These are phyloP conservation scores for Heloderma charlesbogerti DNA, from an alignment of 2,113 vertebrate species.

Conservation along the genomic window DNA sequence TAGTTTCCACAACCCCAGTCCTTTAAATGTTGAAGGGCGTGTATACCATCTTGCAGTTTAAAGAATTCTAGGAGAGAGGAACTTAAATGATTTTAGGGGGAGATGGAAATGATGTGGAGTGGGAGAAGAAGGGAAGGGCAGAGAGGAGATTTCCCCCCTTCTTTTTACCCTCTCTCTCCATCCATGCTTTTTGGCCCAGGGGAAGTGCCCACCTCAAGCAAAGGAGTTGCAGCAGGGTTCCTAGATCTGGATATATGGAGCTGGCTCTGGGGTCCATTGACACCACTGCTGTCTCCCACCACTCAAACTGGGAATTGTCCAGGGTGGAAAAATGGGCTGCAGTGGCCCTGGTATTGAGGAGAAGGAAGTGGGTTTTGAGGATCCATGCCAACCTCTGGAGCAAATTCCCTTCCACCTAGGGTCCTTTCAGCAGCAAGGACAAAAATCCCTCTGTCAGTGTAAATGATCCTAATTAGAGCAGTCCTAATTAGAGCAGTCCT, in stretches of 20 bases:
- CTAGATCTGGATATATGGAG: not conserved
- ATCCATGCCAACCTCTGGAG: not conserved
- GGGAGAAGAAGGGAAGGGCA: too few species aligned
- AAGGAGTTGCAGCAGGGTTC: not conserved
- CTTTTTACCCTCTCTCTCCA: not conserved
- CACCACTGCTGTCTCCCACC: not conserved
- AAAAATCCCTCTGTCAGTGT: not conserved
- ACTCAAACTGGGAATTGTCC: not conserved
- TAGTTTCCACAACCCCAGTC: not conserved
- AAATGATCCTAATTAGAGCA: not conserved
- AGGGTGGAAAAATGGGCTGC: not conserved
- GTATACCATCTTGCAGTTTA: too few species aligned
- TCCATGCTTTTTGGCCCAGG: not conserved
- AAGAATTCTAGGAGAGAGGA: too few species aligned
- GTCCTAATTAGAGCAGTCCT: not conserved
- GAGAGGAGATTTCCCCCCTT: too few species aligned
- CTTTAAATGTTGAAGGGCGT: not conserved
- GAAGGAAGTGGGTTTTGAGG: not conserved
- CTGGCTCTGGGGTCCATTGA: not conserved
- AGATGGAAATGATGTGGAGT: too few species aligned
- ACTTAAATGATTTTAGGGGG: too few species aligned
- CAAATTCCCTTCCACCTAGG: not conserved
- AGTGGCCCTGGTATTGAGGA: too few species aligned
- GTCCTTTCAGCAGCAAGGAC: not conserved
- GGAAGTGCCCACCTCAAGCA: not conserved